Base-by-base conservation (phyloP, 2,113 vertebrate species). In the Sus scrofa region DNA sequence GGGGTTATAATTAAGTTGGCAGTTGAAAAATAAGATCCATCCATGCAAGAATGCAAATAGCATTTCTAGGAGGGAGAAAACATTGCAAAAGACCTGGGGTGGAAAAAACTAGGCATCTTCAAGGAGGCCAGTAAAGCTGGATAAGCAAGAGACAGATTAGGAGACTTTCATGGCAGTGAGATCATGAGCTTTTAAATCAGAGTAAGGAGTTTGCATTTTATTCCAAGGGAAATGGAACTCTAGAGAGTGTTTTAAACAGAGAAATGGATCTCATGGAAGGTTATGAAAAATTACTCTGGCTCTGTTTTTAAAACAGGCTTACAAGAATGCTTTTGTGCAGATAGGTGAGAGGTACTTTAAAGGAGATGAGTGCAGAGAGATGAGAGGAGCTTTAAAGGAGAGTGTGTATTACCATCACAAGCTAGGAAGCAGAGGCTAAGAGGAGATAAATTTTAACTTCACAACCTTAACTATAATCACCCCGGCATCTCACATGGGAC, bases 21-120 rank as follows among this genome's bases (percentile, higher is more conserved):
- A 58, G 24, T 19, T 79, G 34, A 65, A 78, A n/a, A 79, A 92
- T 34, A 88, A 95, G 30, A 58, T 50, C 24, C 62, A 89, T 71
- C 11, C 39, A 71, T 24, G 9, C 3, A 26, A 77, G 77, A 71
- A 78, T 71, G 27, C 4, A 58, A 88, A 24, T 39, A 88, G 16
- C 39, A 87, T 94, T 91, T 77, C 71, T 82, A 67, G 22, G 58
- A 92, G 27, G 58, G 12, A 88, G 62, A 60, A 88, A 78, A 50
- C 32, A 22, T 63, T 32, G 14, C 34, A 78, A 88, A 84, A 44
- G 4, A 2, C 16, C 14, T 13, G 7, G 50, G 14, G 11, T 84
- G 14, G 14, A 32, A 34, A 77, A 84, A 65, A 54, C 7, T 58
- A 19, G 32, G 27, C 26, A 63, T 71, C 39, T 94, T 71, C 70